phyloP scores from a whole-genome alignment of 1,140 invertebrate genomes.

The Zaprionus taronus region DNA sequence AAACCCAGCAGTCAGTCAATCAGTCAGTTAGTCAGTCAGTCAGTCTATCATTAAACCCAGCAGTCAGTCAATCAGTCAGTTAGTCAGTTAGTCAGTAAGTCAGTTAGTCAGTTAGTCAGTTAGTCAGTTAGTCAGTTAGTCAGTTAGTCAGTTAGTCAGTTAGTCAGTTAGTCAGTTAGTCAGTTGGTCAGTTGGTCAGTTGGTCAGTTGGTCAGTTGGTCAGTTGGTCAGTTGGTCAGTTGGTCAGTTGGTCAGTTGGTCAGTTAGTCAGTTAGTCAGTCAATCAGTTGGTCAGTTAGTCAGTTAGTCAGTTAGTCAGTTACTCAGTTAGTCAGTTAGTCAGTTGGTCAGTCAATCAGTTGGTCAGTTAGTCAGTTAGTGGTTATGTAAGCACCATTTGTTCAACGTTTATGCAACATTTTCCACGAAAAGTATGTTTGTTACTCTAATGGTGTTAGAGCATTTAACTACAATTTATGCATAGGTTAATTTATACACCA shows the following conservation, averaged over 20 bases:
- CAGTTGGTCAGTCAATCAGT: neutral
- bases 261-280: neutral
- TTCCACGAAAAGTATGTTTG: slow-evolving; percentile 10
- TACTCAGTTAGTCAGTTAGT: slow-evolving; percentile 13
- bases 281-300: neutral
- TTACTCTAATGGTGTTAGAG: neutral
- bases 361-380: no score
- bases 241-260: neutral
- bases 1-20: slow-evolving; percentile 43
- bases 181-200: slow-evolving; percentile 18
- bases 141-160: neutral
- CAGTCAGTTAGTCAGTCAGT: slow-evolving; percentile 24
- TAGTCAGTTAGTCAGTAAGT: neutral
- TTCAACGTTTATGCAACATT: slow-evolving; percentile 23
- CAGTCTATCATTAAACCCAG: slow-evolving; percentile 24
- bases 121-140: neutral
- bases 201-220: slow-evolving; percentile 37
- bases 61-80: slow-evolving; percentile 52
- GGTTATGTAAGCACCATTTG: slow-evolving; percentile 65
- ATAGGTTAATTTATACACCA: slow-evolving; percentile 30
- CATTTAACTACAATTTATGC: slow-evolving; percentile 2
- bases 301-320: slow-evolving; percentile 19
- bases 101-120: neutral
- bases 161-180: neutral
- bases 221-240: neutral